phyloP scores from a whole-genome alignment of 2,888 invertebrate species.

The Argynnis bischoffii region DNA sequence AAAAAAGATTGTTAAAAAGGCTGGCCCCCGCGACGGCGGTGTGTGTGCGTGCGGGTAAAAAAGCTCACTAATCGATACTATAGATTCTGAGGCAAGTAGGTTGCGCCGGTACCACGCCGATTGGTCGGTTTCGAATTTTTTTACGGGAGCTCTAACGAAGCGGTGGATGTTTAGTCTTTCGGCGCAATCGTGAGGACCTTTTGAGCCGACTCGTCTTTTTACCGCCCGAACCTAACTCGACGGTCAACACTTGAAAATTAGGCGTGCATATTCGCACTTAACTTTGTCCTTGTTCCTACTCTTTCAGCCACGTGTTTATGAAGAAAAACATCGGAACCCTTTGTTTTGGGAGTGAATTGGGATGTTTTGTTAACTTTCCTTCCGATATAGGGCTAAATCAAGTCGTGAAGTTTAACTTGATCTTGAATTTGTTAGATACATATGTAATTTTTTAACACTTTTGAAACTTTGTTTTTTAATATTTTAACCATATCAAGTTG shows the following conservation, averaged over 20 bases:
- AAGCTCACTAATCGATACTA: constrained; percentile 81
- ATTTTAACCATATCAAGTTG: no score
- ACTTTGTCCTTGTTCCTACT: constrained; percentile 61
- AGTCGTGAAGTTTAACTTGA: background rate
- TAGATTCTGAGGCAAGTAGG: constrained; percentile 81
- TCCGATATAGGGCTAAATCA: constrained; percentile 5
- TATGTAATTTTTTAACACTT: background rate
- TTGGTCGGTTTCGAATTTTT: constrained; percentile 63
- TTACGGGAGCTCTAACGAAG: constrained; percentile 71
- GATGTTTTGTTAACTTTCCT: constrained; percentile 21
- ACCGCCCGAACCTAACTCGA: constrained; percentile 50
- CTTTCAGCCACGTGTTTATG: constrained; percentile 47
- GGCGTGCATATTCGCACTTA: constrained; percentile 72
- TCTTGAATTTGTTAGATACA: background rate
- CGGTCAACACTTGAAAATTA: constrained; percentile 68
- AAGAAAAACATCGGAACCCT: constrained; percentile 40
- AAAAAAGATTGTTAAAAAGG: constrained; percentile 83
- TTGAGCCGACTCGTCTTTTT: constrained; percentile 65
- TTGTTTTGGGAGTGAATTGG: constrained; percentile 28
- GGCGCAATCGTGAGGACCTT: constrained; percentile 61
- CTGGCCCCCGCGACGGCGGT: constrained; percentile 73
- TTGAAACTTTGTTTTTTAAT: no score
- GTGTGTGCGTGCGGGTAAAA: constrained; percentile 81
- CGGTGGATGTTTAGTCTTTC: constrained; percentile 72
- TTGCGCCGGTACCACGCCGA: constrained; percentile 69